A percentile compares a stretch with the other conserved stretches of the same genome.
Conservation (phyloP, 2,888 invertebrate genomes). For the Pardosa pseudoannulata region DNA sequence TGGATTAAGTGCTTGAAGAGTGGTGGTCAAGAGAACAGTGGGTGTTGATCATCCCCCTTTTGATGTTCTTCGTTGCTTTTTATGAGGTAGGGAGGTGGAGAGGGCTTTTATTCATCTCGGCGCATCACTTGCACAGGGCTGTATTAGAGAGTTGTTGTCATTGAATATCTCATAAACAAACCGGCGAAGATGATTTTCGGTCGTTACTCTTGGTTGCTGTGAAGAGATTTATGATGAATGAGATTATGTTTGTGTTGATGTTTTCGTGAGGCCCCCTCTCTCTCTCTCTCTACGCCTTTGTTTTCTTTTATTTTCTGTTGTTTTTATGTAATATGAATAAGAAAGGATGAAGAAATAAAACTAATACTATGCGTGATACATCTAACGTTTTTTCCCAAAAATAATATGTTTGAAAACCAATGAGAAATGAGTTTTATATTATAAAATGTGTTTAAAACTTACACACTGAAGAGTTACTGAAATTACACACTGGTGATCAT, state of each 20-base stretch:
- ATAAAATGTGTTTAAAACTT: too few relatives aligned
- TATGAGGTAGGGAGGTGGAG: constrained; percentile 29
- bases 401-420: too few relatives aligned
- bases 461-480: too few relatives aligned
- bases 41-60: constrained; percentile 6
- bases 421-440: too few relatives aligned
- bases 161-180: constrained; percentile 47
- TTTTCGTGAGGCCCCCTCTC: too few relatives aligned
- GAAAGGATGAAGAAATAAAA: too few relatives aligned
- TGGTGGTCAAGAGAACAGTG: constrained; percentile 28
- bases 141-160: constrained; percentile 20
- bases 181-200: constrained; percentile 25
- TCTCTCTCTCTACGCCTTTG: too few relatives aligned
- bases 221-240: neutral
- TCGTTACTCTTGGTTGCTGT: constrained; percentile 8
- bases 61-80: constrained; percentile 30
- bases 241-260: neutral
- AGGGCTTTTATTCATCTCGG: constrained; percentile 47
- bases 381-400: too few relatives aligned
- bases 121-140: constrained; percentile 9
- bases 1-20: constrained; percentile 59
- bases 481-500: too few relatives aligned
- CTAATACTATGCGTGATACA: too few relatives aligned
- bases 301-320: too few relatives aligned
- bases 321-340: too few relatives aligned